phyloP scores from a whole-genome alignment of 1,140 invertebrate species.

The Gonatopus flavifemur region DNA sequence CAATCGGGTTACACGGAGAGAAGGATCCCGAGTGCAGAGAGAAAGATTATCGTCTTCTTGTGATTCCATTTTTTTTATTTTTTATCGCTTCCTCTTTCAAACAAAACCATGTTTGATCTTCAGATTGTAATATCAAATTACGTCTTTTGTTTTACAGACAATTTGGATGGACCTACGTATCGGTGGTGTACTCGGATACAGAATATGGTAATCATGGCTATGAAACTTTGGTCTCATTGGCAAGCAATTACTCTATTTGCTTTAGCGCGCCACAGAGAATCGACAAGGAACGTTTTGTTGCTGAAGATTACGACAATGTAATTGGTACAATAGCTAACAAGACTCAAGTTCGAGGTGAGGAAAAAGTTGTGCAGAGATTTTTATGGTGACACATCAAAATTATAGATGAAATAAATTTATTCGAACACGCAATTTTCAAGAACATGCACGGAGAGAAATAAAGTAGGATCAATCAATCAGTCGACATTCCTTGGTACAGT shows the following conservation, averaged over 20 bases:
- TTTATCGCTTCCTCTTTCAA: no score
- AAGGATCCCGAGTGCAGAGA: no score
- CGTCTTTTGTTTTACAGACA: no score
- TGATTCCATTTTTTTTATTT: no score
- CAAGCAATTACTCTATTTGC: conserved; percentile 59
- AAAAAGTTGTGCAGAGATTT: background rate
- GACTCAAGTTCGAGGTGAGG: conserved; percentile 43
- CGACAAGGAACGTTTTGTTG: conserved; percentile 50
- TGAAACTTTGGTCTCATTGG: conserved; percentile 56
- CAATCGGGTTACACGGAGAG: no score
- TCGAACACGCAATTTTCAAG: no score
- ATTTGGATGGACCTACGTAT: conserved; percentile 63
- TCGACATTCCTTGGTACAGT: no score
- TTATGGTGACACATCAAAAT: background rate
- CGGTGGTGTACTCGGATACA: conserved; percentile 63
- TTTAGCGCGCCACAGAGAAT: conserved; percentile 55
- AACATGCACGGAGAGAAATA: no score
- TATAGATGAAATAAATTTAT: background rate
- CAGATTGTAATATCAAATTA: no score
- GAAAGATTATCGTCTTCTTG: no score
- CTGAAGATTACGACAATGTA: conserved; percentile 56
- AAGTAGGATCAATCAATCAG: no score
- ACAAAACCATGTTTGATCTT: no score
- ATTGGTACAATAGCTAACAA: conserved; percentile 48
- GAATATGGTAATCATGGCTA: conserved; percentile 62